Base-by-base conservation (phyloP, 2,113 vertebrate genomes). In the Sakesphorus luctuosus region DNA sequence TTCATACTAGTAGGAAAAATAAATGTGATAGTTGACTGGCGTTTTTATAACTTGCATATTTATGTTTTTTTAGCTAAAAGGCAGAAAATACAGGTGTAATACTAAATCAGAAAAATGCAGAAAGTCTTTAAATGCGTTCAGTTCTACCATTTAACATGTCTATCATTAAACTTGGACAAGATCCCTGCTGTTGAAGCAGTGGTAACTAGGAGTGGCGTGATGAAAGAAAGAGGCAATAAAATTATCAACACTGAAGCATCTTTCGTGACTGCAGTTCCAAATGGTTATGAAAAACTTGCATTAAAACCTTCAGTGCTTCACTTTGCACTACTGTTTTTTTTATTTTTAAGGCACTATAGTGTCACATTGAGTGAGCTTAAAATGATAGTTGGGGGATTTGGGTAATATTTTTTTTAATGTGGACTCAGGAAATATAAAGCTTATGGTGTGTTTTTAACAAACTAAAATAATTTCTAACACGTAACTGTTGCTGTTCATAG, bases 401-500 rank as follows among this genome's bases (percentile, higher is more conserved):
- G 11, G 2, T 43, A 2, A 1, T 43, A 59, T 53, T 63, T 56
- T 58, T 80, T 65, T 58, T 56, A 14, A 26, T 0, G 0, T 50
- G 10, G 29, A 35, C 24, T 87, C 46, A 29, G 10, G 6, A 89
- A 89, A 50, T 53, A 24, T 2, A 29, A 76, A 43, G 14, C 7
- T 86, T 91, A 9, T 19, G 21, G 23, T 50, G 13, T 15, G 9
- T 61, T 63, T 71, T 63, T 36, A 49, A 49, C 10, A n/a, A 69
- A 62, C 68, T 49, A 13, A 77, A 86, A 29, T 61, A 62, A 58
- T 46, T 78, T 67, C 71, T 96, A 86, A 93, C 43, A 31, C 43
- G 12, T 87, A 28, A 63, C 77, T 69, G 15, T 98, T 94, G 96
- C 36, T 97, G 43, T 97, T 87, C 93, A 75, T 98, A 99, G 99